Percentiles rank a stretch among this genome's conserved stretches.
These are phyloP conservation scores for Hippopotamyrus pictus DNA, from an alignment of 2,797 vertebrate genomes.

Conservation along the genomic window DNA sequence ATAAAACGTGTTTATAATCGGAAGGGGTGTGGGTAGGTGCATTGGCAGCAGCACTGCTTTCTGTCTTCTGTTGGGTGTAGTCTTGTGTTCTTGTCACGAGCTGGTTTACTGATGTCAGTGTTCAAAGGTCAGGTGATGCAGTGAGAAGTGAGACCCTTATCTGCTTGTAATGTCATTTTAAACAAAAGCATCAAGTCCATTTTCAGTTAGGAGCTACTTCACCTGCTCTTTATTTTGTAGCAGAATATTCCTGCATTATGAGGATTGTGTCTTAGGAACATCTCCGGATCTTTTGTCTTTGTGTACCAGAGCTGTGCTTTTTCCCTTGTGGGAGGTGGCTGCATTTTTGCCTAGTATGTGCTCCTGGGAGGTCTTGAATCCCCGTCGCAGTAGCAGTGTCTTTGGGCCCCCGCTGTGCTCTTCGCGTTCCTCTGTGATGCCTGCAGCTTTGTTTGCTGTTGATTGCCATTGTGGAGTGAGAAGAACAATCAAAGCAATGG, in stretches of 20 bases:
- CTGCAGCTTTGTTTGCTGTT: neutral
- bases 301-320: neutral
- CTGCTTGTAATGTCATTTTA: slow-evolving; percentile 17
- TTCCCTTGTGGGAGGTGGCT: neutral
- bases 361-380: neutral
- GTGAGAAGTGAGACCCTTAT: slow-evolving; percentile 8
- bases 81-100: neutral
- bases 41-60: neutral
- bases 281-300: neutral
- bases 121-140: slow-evolving; percentile 34
- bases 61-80: neutral
- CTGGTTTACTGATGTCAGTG: slow-evolving; percentile 34
- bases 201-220: neutral
- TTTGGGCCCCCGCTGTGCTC: neutral
- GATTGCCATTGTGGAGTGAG: neutral
- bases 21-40: neutral
- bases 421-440: neutral
- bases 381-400: neutral
- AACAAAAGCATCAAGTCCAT: slow-evolving; percentile 16
- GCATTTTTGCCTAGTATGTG: neutral
- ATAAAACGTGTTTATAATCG: neutral
- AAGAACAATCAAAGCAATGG: neutral
- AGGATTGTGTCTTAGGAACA: neutral
- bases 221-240: neutral
- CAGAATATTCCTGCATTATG: neutral